Evolutionary conservation across 2,888 invertebrate species (phyloP), one percentile per base, ranked within the genome.

Genomic region (Hirtodrosophila confusa): DNA sequence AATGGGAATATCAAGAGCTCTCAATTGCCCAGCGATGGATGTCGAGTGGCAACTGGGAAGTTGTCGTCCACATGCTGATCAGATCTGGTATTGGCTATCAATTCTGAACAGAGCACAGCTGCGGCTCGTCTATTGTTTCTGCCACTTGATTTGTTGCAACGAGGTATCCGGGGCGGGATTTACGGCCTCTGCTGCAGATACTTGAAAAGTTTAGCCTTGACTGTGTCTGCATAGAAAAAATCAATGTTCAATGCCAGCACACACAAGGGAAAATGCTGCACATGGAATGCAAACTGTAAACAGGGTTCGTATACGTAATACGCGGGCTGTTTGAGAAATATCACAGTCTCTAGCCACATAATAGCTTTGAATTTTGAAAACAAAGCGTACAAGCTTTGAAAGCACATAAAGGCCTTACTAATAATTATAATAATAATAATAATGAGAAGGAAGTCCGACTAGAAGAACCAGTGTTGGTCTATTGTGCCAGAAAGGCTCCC

Each of bases 1-100:
- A 72, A 75, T 64, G 58, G 72, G 6, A 70, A 39, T 23, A 49
- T 31, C 29, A 40, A 53, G 37, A 37, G 51, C 53, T 75, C 64
- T 70, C 58, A 70, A 71, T 55, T 54, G 43, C 35, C 60, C 43
- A 54, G 60, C 45, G 54, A 47, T 41, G 41, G 50, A 47, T 40
- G 29, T 2, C 51, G n/a, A 54, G 12, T 47, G 60, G 24, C 31
- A 55, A 48, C 49, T 60, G 55, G 45, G 61, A 61, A 61, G 33
- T 67, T 43, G 23, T 61, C 36, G 29, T 41, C 9, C 23, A 31
- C 27, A 40, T 50, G 43, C 35, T 47, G 44, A 60, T 68, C 69
- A 23, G 37, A 45, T 51, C 35, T 11, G 43, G 11, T 50, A 53
- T 45, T 65, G 65, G 31, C 8, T 47, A 41, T 40, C 29, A 40